A percentile compares a stretch with the other conserved stretches of the same genome.
These are phyloP conservation scores for Chionis minor DNA, from an alignment of 2,113 vertebrate species.

Conservation along the genomic window DNA sequence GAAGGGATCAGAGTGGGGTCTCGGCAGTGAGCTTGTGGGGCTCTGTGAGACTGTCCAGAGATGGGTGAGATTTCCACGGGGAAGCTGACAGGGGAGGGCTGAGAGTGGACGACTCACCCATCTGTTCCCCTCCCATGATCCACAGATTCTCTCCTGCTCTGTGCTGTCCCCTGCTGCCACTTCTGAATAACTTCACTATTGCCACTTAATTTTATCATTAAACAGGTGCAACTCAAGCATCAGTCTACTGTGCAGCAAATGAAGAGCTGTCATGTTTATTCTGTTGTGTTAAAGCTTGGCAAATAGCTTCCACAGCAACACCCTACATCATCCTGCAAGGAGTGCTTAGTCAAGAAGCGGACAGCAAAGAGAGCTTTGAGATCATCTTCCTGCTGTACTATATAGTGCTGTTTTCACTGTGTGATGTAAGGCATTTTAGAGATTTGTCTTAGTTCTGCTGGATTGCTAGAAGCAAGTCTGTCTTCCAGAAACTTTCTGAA, in stretches of 20 bases:
- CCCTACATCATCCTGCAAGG: not conserved
- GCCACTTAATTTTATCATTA: not conserved
- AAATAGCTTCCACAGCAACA: not conserved
- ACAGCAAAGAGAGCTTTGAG: not conserved
- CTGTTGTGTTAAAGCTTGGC: not conserved
- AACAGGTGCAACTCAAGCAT: not conserved
- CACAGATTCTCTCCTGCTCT: not conserved
- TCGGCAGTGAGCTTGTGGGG: rapidly evolving
- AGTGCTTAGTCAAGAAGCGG: not conserved
- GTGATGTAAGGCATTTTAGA: not conserved
- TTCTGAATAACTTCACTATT: not conserved
- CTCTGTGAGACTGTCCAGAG: not conserved
- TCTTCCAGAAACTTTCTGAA: not conserved
- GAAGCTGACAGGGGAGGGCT: not conserved
- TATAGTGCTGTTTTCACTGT: not conserved
- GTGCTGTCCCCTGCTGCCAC: not conserved
- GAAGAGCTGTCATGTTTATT: not conserved
- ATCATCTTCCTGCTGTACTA: not conserved
- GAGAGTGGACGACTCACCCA: not conserved
- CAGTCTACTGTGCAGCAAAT: not conserved
- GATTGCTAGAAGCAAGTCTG: not conserved
- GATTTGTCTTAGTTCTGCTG: not conserved
- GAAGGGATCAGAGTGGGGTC: not conserved
- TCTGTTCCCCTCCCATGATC: not conserved
- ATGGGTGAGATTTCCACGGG: not conserved